Conservation (phyloP, 1,140 invertebrate species). For the Drosophila equinoxialis region DNA sequence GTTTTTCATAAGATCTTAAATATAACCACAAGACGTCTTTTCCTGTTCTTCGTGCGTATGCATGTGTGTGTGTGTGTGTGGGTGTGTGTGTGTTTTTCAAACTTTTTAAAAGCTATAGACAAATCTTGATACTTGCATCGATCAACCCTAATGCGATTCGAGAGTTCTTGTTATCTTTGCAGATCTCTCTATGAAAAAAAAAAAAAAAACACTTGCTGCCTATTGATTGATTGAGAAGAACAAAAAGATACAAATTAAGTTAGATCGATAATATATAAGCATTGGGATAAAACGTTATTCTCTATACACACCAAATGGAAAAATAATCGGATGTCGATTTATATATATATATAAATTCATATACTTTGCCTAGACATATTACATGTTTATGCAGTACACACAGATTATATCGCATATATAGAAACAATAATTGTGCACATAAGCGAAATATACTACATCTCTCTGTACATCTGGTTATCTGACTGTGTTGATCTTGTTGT, state of each 20-base stretch:
- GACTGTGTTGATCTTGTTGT: neutral
- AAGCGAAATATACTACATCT: neutral
- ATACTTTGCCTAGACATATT: neutral
- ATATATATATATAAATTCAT: neutral
- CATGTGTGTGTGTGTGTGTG: too few species aligned
- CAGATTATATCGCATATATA: too few species aligned
- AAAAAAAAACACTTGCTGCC: neutral
- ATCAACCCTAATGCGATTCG: neutral
- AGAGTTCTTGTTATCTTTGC: neutral
- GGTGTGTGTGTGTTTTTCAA: neutral
- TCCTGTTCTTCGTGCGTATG: neutral
- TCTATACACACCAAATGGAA: conserved; percentile 6
- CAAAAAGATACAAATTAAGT: conserved; percentile 8
- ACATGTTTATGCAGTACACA: neutral
- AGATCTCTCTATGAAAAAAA: neutral
- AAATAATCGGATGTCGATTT: neutral
- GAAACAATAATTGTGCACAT: neutral
- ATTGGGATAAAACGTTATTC: neutral
- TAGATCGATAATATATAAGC: neutral
- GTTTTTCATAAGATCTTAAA: conserved; percentile 4
- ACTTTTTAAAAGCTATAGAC: conserved; percentile 8
- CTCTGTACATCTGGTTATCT: neutral
- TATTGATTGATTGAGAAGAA: neutral
- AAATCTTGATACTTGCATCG: conserved; percentile 3
- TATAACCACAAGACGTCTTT: neutral